Evolutionary conservation across 1,140 invertebrate genomes (phyloP).

Genomic region (Drosophila orosa): DNA sequence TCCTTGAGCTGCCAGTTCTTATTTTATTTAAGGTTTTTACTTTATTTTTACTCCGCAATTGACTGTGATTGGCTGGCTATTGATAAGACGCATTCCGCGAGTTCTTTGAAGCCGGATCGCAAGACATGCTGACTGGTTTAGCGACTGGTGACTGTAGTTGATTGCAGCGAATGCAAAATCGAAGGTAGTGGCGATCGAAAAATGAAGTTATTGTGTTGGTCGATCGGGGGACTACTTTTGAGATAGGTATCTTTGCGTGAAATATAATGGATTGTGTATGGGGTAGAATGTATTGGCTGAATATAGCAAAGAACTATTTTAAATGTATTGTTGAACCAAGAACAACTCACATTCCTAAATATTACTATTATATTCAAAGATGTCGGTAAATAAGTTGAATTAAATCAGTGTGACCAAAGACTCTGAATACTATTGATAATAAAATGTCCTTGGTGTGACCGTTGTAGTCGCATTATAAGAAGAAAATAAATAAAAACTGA

Average conservation of each 20-base stretch:
- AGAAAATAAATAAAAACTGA: too few relatives aligned
- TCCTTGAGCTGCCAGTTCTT: constrained; percentile 54
- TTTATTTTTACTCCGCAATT: background rate
- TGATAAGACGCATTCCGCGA: constrained; percentile 52
- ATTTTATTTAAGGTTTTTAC: constrained; percentile 17
- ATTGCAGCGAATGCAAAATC: constrained; percentile 29
- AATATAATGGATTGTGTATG: background rate
- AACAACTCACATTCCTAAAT: background rate
- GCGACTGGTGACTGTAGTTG: constrained; percentile 37
- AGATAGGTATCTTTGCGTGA: background rate
- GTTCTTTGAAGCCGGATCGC: constrained; percentile 35
- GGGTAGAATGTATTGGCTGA: too few relatives aligned
- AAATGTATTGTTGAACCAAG: background rate
- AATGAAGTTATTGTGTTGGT: constrained; percentile 15
- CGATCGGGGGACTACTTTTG: background rate
- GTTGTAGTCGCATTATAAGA: background rate
- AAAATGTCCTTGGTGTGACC: background rate
- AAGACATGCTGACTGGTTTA: constrained; percentile 45
- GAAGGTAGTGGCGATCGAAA: constrained; percentile 7
- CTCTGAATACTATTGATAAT: background rate
- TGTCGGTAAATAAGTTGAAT: background rate
- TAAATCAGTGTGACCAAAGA: background rate
- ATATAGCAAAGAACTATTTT: too few relatives aligned
- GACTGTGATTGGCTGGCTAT: constrained; percentile 45
- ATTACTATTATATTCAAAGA: background rate